Evolutionary conservation across 53 echinoderm and acorn worm species (phyloP).

Genomic region (Arbacia lixula): DNA sequence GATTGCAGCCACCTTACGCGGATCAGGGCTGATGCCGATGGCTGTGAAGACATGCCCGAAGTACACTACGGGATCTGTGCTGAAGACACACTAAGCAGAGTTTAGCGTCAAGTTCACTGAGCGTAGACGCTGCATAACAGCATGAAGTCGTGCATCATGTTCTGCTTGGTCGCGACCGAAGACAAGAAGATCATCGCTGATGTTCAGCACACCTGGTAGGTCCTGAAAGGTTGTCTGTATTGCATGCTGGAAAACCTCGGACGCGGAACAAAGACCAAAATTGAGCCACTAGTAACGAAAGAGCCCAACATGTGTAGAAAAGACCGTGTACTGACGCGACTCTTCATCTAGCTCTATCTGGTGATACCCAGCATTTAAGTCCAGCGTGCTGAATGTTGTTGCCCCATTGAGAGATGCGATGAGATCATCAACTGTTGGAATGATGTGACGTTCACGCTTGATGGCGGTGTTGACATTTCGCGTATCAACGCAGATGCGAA

Average conservation of each 20-base stretch:
- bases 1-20: slow-evolving; percentile 57
- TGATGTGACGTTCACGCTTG: slow-evolving; percentile 66
- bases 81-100: slow-evolving; percentile 33
- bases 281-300: too few species aligned
- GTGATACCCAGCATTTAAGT: slow-evolving; percentile 64
- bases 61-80: slow-evolving; percentile 29
- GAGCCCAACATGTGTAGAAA: slow-evolving; percentile 56
- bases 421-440: slow-evolving; percentile 66
- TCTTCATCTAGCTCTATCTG: slow-evolving; percentile 52
- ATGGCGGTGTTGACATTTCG: slow-evolving; percentile 54
- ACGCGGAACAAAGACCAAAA: slow-evolving; percentile 54
- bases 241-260: slow-evolving; percentile 50
- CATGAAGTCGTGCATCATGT: slow-evolving; percentile 49
- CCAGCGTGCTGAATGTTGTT: too few species aligned
- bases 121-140: slow-evolving; percentile 48
- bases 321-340: slow-evolving; percentile 59
- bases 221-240: slow-evolving; percentile 35
- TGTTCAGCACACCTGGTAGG: too few species aligned
- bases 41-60: slow-evolving; percentile 62
- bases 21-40: slow-evolving; percentile 53
- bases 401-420: slow-evolving; percentile 58
- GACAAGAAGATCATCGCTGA: too few species aligned
- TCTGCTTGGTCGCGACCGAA: slow-evolving; percentile 27
- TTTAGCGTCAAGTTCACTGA: too few species aligned
- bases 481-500: slow-evolving; percentile 54